Percentiles rank a stretch among this genome's conserved stretches.
phyloP scores from a whole-genome alignment of 64 coral and sea anemone genomes.

The Dendronephthya gigantea region DNA sequence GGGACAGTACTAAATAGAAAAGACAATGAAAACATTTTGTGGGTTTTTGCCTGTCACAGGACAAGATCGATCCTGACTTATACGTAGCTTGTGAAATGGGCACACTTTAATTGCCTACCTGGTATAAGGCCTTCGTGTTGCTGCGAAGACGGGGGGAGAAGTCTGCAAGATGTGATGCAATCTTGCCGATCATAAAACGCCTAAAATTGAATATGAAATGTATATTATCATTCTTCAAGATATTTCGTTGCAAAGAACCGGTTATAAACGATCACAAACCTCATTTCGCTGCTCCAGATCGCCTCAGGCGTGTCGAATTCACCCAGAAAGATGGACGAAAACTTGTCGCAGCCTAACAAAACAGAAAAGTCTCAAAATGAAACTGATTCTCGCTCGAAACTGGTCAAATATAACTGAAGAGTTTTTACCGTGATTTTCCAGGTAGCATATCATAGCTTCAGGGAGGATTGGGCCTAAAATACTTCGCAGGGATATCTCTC shows the following conservation, averaged over 20 bases:
- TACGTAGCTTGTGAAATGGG: neutral
- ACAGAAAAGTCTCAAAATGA: neutral
- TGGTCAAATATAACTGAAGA: too few species aligned
- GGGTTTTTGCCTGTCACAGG: too few species aligned
- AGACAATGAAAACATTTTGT: too few species aligned
- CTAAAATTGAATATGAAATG: too few species aligned
- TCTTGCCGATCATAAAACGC: slow-evolving; percentile 96
- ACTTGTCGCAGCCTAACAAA: neutral
- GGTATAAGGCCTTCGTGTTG: slow-evolving; percentile 87
- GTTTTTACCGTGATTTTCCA: slow-evolving; percentile 5
- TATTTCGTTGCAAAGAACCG: neutral
- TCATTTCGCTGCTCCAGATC: slow-evolving; percentile 12
- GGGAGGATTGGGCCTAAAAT: neutral
- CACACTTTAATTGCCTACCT: slow-evolving; percentile 31
- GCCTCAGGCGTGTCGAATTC: slow-evolving; percentile 4
- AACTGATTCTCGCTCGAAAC: neutral
- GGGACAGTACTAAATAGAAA: slow-evolving; percentile 74
- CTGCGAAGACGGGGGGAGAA: slow-evolving; percentile 77
- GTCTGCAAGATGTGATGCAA: slow-evolving; percentile 83
- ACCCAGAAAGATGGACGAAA: slow-evolving; percentile 6
- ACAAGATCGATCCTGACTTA: neutral
- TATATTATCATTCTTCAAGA: too few species aligned
- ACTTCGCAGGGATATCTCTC: neutral
- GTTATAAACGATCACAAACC: neutral
- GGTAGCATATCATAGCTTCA: slow-evolving; percentile 8